Conservation (phyloP, 2,888 invertebrate species). For the Mantis religiosa region DNA sequence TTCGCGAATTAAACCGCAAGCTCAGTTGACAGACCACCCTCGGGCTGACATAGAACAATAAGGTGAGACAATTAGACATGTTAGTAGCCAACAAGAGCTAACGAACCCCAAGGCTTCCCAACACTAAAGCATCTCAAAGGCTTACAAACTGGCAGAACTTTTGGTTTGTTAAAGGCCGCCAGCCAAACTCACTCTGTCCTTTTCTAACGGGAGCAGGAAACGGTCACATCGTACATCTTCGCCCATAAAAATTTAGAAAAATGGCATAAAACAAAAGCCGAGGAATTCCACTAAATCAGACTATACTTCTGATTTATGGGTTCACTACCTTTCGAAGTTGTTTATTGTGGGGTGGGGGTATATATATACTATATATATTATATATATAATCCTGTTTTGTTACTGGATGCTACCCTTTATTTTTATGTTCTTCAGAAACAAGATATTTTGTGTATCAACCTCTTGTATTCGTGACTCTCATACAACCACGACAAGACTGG, state of each 20-base stretch:
- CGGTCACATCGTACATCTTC: not conserved
- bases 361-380: too few relatives aligned
- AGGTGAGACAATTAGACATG: too few relatives aligned
- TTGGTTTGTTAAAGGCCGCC: not conserved
- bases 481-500: not conserved
- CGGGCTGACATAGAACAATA: too few relatives aligned
- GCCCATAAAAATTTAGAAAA: not conserved
- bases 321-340: conserved; percentile 5
- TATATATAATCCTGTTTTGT: not conserved
- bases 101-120: too few relatives aligned
- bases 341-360: not conserved
- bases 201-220: not conserved
- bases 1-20: too few relatives aligned
- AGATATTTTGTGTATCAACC: not conserved
- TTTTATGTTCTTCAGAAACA: not conserved
- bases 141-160: too few relatives aligned
- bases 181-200: not conserved
- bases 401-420: not conserved
- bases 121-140: too few relatives aligned
- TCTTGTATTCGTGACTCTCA: not conserved
- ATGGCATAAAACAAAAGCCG: not conserved
- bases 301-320: not conserved
- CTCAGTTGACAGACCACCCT: too few relatives aligned
- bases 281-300: not conserved
- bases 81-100: too few relatives aligned